phyloP scores from a whole-genome alignment of 2,113 vertebrate species.

The Ammospiza caudacuta region DNA sequence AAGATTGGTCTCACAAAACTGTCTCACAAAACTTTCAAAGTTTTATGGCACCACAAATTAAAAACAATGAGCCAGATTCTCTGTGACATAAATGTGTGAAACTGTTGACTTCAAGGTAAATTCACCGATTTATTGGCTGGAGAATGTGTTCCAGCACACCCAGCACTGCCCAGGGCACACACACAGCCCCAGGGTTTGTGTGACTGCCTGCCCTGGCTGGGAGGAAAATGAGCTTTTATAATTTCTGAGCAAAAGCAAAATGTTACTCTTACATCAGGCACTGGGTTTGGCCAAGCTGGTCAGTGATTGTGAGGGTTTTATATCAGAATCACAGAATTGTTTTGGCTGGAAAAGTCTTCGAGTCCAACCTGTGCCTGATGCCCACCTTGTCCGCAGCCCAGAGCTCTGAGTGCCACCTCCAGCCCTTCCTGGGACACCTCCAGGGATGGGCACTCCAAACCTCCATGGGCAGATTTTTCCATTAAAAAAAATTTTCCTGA shows the following conservation, averaged over 20 bases:
- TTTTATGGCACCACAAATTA: conserved; percentile 27
- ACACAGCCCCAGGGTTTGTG: neutral
- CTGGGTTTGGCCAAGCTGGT: neutral
- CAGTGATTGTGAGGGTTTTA: neutral
- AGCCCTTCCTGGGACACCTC: neutral
- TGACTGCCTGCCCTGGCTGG: neutral
- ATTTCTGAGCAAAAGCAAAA: neutral
- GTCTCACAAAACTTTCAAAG: neutral
- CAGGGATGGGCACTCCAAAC: neutral
- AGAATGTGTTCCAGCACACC: neutral
- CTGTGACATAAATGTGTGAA: neutral
- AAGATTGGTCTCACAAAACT: neutral
- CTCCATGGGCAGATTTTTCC: neutral
- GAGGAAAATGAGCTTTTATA: neutral
- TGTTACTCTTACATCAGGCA: neutral
- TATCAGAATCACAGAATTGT: neutral
- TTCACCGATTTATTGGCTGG: neutral
- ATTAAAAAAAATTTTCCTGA: neutral
- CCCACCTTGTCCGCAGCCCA: neutral
- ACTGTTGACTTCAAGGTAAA: conserved; percentile 31
- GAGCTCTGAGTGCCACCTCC: neutral
- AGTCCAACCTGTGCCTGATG: neutral
- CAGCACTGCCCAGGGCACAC: neutral
- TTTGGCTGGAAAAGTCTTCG: neutral
- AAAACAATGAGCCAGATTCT: conserved; percentile 14